Base-by-base conservation (phyloP, 2,797 vertebrate species). In the Oryzias dopingdopingensis region DNA sequence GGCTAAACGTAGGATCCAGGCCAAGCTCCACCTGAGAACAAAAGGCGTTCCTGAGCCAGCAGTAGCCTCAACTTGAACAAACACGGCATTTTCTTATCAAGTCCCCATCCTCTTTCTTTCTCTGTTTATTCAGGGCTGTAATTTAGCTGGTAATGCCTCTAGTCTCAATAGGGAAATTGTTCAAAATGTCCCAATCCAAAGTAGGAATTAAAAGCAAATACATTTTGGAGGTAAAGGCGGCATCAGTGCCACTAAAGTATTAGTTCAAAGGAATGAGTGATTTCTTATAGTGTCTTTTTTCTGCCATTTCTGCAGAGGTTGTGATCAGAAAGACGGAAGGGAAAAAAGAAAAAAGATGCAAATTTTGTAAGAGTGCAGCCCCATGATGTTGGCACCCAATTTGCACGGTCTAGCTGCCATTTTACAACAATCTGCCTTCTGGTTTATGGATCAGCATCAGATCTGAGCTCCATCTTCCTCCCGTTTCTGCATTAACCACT, bases 331-430 rank as follows among this genome's bases (percentile, higher is more conserved):
- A 80, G 72, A 72, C 75, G 14, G 41, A 29, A 72, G 4, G 18
- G 26, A 65, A 74, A 67, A 37, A 61, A 76, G 72, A 63, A 55
- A 14, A 67, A 74, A 69, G 47, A 47, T 81, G 84, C 70, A 87
- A 84, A 91, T 91, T 88, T 84, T 84, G 74, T 88, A 90, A 86
- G 86, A 90, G 83, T 72, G 59, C 72, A 52, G 78, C 78, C 76
- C 81, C 72, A 52, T 73, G 72, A 88, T 88, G 83, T 88, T 74
- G 62, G 79, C 86, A 79, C 72, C 80, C 81, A 85, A 88, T 92
- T 90, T 92, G 81, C 88, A 86, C 76, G 70, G 68, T 81, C 83
- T 82, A 76, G 86, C 76, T 85, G 83, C 81, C 83, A 81, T 86
- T 87, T 86, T 89, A 79, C 77, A 69, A 79, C 82, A 79, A 84